These are phyloP conservation scores for Ernsta delagoae DNA, from an alignment of 2,888 invertebrate species.

Conservation along the genomic window DNA sequence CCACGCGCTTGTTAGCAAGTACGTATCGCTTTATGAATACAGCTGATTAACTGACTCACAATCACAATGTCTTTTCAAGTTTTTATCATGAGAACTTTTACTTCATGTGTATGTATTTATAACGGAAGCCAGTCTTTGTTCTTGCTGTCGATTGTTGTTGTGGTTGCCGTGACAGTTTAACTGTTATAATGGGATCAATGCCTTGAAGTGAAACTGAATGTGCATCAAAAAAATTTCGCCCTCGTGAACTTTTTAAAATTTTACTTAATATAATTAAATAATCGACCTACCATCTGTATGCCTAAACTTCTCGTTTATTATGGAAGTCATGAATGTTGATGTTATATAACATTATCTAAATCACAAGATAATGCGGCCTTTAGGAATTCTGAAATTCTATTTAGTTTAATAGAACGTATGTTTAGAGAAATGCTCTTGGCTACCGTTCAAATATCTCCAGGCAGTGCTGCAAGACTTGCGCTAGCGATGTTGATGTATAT, in stretches of 20 bases:
- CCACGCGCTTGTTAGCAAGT: slow-evolving; percentile 43
- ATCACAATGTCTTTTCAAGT: slow-evolving; percentile 36
- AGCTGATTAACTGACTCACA: slow-evolving; percentile 43
- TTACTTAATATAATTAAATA: too few species aligned
- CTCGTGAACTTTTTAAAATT: too few species aligned
- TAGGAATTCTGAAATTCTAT: slow-evolving; percentile 28
- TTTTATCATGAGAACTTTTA: slow-evolving; percentile 36
- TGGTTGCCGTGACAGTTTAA: background rate
- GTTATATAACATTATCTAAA: background rate
- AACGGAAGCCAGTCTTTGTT: slow-evolving; percentile 36
- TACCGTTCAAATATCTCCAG: slow-evolving; percentile 46
- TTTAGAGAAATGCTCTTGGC: slow-evolving; percentile 49
- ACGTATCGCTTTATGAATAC: slow-evolving; percentile 42
- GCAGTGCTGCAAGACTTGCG: slow-evolving; percentile 44
- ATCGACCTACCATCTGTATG: too few species aligned
- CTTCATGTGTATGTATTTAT: slow-evolving; percentile 30
- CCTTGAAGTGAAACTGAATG: slow-evolving; percentile 36
- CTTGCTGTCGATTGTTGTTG: slow-evolving; percentile 19
- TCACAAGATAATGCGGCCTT: slow-evolving; percentile 1
- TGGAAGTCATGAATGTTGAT: too few species aligned
- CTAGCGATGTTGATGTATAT: slow-evolving; percentile 45
- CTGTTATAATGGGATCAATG: slow-evolving; percentile 27
- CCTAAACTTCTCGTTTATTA: too few species aligned
- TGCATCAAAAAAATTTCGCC: background rate
- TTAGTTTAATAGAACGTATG: slow-evolving; percentile 42